Conservation (phyloP, 2,888 invertebrate species). For the Pterostichus niger region DNA sequence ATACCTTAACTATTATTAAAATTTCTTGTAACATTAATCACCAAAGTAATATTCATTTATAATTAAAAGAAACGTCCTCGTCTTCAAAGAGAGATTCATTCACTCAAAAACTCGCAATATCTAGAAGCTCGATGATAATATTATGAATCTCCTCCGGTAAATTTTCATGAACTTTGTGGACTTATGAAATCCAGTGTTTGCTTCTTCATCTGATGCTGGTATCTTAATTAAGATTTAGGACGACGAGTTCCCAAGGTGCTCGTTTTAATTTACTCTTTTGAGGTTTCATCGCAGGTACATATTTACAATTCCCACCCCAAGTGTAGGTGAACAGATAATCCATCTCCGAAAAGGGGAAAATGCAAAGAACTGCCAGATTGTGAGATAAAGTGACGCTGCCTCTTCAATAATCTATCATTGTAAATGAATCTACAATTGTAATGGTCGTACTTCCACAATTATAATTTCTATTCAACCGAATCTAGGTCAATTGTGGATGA, state of each 20-base stretch:
- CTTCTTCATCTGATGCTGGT: conserved; percentile 60
- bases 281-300: conserved; percentile 56
- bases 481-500: no score
- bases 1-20: conserved; percentile 51
- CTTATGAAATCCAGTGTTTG: conserved; percentile 61
- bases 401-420: no score
- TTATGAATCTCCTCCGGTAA: conserved; percentile 39
- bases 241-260: conserved; percentile 51
- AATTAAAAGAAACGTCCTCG: conserved; percentile 48
- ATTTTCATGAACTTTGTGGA: conserved; percentile 59
- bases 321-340: neutral
- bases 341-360: no score
- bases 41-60: conserved; percentile 45
- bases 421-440: no score
- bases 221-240: conserved; percentile 64
- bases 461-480: no score
- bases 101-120: conserved; percentile 20
- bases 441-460: no score
- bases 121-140: conserved; percentile 34
- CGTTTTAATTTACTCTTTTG: conserved; percentile 65
- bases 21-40: conserved; percentile 33
- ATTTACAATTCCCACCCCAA: conserved; percentile 54
- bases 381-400: no score
- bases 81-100: conserved; percentile 35
- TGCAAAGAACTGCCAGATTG: no score